Conservation (phyloP, 2,113 vertebrate species). For the Tetrao urogallus region DNA sequence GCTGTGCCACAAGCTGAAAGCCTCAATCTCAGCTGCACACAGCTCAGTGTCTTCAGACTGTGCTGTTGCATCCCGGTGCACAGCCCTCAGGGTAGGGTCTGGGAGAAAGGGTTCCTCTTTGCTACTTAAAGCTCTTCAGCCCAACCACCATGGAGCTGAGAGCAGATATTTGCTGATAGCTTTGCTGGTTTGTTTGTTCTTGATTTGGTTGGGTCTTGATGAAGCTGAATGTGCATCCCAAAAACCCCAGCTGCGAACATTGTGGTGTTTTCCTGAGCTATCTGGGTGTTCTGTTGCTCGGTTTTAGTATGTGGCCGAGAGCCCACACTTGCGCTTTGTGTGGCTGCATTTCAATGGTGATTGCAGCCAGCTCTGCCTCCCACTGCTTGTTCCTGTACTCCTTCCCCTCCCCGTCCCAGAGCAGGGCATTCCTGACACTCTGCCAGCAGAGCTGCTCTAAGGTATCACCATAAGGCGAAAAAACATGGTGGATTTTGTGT, state of each 20-base stretch:
- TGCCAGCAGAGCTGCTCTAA: neutral
- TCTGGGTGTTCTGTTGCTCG: too few relatives aligned
- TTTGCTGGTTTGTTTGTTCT: neutral
- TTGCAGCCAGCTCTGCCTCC: neutral
- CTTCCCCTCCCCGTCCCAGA: fast-evolving
- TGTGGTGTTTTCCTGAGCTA: neutral
- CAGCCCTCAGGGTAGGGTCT: neutral
- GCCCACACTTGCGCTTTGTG: fast-evolving
- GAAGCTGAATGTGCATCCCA: neutral
- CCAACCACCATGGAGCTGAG: fast-evolving
- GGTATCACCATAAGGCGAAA: too few relatives aligned
- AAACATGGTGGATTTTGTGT: too few relatives aligned
- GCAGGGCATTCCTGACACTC: neutral
- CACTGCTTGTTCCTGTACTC: neutral
- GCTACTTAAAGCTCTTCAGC: neutral
- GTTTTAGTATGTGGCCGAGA: neutral
- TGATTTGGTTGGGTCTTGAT: neutral
- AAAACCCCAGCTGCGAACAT: neutral
- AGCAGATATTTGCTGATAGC: fast-evolving
- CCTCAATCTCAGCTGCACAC: neutral
- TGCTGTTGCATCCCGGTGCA: neutral
- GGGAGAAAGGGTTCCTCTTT: neutral
- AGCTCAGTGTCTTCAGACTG: fast-evolving
- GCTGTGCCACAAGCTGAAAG: neutral
- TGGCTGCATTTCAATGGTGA: fast-evolving